Conservation (phyloP, 2,888 invertebrate species). For the Agonopterix heracliana region DNA sequence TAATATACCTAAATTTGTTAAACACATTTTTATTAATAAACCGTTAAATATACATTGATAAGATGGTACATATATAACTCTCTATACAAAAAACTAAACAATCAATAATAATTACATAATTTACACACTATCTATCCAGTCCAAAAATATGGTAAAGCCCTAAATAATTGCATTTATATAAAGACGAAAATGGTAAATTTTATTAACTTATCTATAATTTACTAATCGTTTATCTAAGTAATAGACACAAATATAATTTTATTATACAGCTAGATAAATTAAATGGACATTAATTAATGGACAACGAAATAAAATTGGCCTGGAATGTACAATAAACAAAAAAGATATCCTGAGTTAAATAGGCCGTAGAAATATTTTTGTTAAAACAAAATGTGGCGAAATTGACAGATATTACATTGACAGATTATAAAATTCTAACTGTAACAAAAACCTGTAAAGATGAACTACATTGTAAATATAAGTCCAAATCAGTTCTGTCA, state of each 20-base stretch:
- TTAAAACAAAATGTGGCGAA: too few species aligned
- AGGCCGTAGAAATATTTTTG: too few species aligned
- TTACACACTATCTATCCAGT: constrained; percentile 28
- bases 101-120: constrained; percentile 42
- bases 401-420: too few species aligned
- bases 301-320: not conserved
- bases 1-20: not conserved
- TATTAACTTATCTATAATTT: not conserved
- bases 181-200: not conserved
- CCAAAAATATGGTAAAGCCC: constrained; percentile 20
- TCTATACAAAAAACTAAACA: constrained; percentile 60
- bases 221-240: not conserved
- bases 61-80: constrained; percentile 52
- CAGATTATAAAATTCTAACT: too few species aligned
- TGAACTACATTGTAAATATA: too few species aligned
- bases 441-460: too few species aligned
- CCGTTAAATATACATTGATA: constrained; percentile 58
- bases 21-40: constrained; percentile 57
- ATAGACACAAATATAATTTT: not conserved
- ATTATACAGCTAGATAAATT: not conserved
- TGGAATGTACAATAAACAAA: not conserved
- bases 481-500: too few species aligned
- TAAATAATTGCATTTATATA: constrained; percentile 14
- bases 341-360: not conserved
- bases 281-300: not conserved